Percentiles rank a stretch among this genome's conserved stretches.
Evolutionary conservation across 2,797 vertebrate species (phyloP).

Genomic region (Pyrrhura leucotis): DNA sequence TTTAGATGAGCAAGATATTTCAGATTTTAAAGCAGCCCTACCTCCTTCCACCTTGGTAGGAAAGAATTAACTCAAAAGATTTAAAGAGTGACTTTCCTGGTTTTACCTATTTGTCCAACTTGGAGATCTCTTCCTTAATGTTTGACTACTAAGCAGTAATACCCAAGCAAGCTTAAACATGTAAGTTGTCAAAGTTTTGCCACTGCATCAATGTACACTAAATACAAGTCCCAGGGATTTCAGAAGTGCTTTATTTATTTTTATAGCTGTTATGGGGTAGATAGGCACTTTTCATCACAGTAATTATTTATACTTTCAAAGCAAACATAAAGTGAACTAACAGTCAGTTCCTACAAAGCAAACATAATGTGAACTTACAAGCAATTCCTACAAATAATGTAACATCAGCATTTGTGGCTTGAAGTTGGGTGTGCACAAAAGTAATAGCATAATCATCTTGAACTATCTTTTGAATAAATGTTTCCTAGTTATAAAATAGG

Average conservation of each 20-base stretch:
- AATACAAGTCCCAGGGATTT: background rate
- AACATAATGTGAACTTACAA: background rate
- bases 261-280: background rate
- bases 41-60: background rate
- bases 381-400: background rate
- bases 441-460: background rate
- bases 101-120: background rate
- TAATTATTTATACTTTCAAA: background rate
- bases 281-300: background rate
- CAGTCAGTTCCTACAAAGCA: background rate
- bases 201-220: background rate
- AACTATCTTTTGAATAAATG: background rate
- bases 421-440: background rate
- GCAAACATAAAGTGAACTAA: background rate
- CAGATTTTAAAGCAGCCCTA: background rate
- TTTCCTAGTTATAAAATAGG: background rate
- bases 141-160: background rate
- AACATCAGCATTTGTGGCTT: background rate
- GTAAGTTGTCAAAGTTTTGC: background rate
- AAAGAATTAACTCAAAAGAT: background rate
- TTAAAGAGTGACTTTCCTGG: background rate
- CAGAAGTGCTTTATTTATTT: background rate
- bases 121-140: background rate
- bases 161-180: background rate
- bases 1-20: background rate